Conservation (phyloP, 2,888 invertebrate genomes). For the Drosophila mercatorum region DNA sequence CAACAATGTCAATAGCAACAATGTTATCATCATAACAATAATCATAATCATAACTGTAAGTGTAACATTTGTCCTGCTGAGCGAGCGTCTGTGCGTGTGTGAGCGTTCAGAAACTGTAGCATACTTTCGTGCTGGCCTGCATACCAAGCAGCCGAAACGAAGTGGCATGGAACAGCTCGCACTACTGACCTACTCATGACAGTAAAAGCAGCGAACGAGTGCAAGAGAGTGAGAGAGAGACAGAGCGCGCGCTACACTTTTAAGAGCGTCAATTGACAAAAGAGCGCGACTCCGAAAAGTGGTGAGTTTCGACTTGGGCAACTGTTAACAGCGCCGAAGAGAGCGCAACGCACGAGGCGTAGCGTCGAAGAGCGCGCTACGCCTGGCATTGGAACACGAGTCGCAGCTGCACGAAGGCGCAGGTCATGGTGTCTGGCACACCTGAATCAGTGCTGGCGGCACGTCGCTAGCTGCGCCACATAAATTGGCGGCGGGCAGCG, state of each 20-base stretch:
- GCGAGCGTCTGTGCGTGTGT: not conserved
- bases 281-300: slow-evolving; percentile 75
- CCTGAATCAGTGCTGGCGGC: slow-evolving; percentile 43
- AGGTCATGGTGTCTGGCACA: slow-evolving; percentile 52
- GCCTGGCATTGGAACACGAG: slow-evolving; percentile 40
- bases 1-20: slow-evolving; percentile 33
- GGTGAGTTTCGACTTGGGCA: slow-evolving; percentile 54
- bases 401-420: slow-evolving; percentile 22
- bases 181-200: slow-evolving; percentile 81
- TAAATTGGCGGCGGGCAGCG: slow-evolving; percentile 28
- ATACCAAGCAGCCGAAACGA: slow-evolving; percentile 48
- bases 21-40: slow-evolving; percentile 75
- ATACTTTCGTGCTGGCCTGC: slow-evolving; percentile 52
- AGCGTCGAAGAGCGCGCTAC: slow-evolving; percentile 46
- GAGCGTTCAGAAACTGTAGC: slow-evolving; percentile 53
- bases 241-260: slow-evolving; percentile 10
- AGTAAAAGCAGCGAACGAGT: slow-evolving; percentile 18
- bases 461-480: slow-evolving; percentile 44
- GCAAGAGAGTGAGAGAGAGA: slow-evolving; percentile 3
- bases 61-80: slow-evolving; percentile 49
- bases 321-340: slow-evolving; percentile 65
- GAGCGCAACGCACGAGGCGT: slow-evolving; percentile 36
- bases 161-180: slow-evolving; percentile 42
- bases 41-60: slow-evolving; percentile 70
- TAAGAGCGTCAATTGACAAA: slow-evolving; percentile 52